Conservation (phyloP, 2,888 invertebrate genomes). For the Lithosia quadra region DNA sequence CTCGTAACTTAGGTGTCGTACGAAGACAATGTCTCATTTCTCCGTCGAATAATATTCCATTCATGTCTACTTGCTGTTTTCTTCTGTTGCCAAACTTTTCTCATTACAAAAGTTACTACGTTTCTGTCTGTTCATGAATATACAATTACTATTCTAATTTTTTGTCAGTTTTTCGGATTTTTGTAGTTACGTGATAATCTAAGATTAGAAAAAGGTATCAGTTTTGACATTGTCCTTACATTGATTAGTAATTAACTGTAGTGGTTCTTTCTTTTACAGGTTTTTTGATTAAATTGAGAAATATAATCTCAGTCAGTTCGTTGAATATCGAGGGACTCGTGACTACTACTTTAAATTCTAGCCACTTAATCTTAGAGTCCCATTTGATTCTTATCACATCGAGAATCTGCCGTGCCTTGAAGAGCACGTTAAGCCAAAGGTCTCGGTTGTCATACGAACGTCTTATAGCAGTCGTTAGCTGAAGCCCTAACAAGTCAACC, state of each 20-base stretch:
- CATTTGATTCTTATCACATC: too few relatives aligned
- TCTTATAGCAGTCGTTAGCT: too few relatives aligned
- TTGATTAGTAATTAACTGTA: not conserved
- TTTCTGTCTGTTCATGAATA: constrained; percentile 44
- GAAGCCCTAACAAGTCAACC: too few relatives aligned
- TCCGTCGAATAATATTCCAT: constrained; percentile 42
- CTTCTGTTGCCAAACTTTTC: constrained; percentile 47
- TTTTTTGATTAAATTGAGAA: not conserved
- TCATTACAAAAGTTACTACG: constrained; percentile 52
- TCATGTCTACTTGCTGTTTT: constrained; percentile 36
- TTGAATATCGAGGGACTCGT: too few relatives aligned
- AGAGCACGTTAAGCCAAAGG: too few relatives aligned
- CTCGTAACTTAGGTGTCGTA: constrained; percentile 20
- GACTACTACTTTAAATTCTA: too few relatives aligned
- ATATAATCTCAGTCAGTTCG: too few relatives aligned
- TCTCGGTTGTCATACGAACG: too few relatives aligned
- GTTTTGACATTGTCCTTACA: not conserved
- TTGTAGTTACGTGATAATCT: constrained; percentile 13
- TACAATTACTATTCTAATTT: constrained; percentile 48
- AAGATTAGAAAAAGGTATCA: constrained; percentile 15
- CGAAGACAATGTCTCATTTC: constrained; percentile 36
- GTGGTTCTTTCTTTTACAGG: not conserved
- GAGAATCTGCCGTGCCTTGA: too few relatives aligned
- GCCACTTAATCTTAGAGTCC: too few relatives aligned
- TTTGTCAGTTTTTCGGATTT: constrained; percentile 27